These are phyloP conservation scores for Simalia tracyae DNA, from an alignment of 2,797 vertebrate genomes.

Conservation along the genomic window DNA sequence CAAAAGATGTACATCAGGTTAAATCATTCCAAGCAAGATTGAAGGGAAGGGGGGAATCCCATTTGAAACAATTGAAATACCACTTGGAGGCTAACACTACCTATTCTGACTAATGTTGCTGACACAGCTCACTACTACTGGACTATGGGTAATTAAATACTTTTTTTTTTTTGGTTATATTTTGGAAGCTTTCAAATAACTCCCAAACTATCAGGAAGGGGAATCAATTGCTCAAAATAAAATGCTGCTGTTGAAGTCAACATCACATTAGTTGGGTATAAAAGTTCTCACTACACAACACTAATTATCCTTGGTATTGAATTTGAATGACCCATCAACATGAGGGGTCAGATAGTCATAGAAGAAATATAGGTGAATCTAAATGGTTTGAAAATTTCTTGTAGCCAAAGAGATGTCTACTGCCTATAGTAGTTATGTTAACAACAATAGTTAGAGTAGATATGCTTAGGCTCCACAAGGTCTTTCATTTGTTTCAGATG, in stretches of 20 bases:
- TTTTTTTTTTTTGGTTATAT: background rate
- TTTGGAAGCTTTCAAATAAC: background rate
- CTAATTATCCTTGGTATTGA: slow-evolving; percentile 52
- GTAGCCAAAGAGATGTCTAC: slow-evolving; percentile 39
- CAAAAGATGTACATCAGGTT: slow-evolving; percentile 36
- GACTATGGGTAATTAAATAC: background rate
- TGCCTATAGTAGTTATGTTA: slow-evolving; percentile 2
- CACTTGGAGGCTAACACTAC: background rate
- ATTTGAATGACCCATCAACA: slow-evolving; percentile 20
- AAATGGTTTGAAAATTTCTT: slow-evolving; percentile 44
- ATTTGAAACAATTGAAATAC: background rate
- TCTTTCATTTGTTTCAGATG: background rate
- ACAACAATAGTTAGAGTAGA: slow-evolving; percentile 6
- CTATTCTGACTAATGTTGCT: background rate
- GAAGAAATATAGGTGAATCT: slow-evolving; percentile 41
- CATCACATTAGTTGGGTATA: slow-evolving; percentile 20
- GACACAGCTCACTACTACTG: background rate
- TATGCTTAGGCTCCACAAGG: background rate
- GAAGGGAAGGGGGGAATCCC: background rate
- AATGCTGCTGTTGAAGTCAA: slow-evolving; percentile 10
- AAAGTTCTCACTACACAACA: slow-evolving; percentile 31
- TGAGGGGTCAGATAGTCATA: slow-evolving; percentile 41
- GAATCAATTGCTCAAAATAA: slow-evolving; percentile 14
- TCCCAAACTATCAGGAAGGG: background rate
- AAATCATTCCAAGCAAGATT: background rate